phyloP scores from a whole-genome alignment of 2,797 vertebrate genomes.

The Phyllotis vaccarum region DNA sequence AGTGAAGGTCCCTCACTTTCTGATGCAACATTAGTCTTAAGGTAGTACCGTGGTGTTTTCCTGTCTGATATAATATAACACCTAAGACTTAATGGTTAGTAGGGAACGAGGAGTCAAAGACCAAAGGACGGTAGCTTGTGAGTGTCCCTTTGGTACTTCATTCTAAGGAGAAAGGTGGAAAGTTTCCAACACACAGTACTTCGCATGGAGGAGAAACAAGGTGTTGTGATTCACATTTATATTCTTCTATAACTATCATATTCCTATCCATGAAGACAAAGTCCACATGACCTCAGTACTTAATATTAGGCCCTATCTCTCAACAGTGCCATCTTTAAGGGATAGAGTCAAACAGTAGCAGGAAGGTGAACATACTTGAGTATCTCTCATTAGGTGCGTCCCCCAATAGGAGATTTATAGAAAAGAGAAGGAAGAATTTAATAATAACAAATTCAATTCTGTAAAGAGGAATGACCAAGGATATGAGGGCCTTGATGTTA shows the following conservation, averaged over 20 bases:
- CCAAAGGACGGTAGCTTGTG: not conserved
- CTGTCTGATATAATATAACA: not conserved
- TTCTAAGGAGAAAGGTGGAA: not conserved
- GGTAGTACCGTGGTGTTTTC: not conserved
- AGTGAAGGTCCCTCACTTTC: not conserved
- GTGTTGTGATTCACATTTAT: not conserved
- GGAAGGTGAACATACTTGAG: not conserved
- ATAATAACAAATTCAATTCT: not conserved
- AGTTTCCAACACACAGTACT: not conserved
- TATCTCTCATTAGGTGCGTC: not conserved
- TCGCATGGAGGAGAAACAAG: not conserved
- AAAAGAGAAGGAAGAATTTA: not conserved
- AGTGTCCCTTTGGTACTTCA: not conserved
- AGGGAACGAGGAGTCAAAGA: not conserved
- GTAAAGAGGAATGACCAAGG: not conserved
- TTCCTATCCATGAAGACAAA: not conserved
- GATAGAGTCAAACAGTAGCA: not conserved
- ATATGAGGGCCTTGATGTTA: not conserved
- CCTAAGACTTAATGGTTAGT: not conserved
- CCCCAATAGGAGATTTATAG: not conserved
- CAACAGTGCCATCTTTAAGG: not conserved
- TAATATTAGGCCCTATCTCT: not conserved
- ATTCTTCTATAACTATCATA: not conserved
- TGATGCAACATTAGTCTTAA: not conserved
- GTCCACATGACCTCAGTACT: not conserved